Evolutionary conservation across 2,888 invertebrate species (phyloP), one percentile per base, ranked within the genome.

Genomic region (Rhagophthalmus giganteus): DNA sequence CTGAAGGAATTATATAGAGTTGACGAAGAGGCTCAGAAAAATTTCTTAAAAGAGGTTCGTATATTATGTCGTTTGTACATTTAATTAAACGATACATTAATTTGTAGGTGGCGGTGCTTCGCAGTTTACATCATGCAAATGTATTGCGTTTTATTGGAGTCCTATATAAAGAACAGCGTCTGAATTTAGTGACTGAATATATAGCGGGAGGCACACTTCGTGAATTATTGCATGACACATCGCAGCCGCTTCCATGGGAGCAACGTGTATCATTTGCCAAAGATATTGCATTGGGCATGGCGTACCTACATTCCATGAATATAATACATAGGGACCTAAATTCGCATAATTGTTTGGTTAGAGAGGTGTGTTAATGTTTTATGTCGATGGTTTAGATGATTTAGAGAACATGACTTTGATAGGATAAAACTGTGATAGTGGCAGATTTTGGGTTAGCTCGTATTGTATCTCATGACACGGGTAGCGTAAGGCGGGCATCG

Each of bases 261-360:
- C 84, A 84, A 66, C 81, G 94, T 13, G 87, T 88, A 2, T 86
- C 87, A 0, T 88, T 94, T 72, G 92, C 94, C 34, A 88, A 90
- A 61, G 94, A 95, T 74, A 95, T 95, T 68, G 87, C 95, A 26
- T 86, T 90, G 12, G 96, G 95, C 57, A 91, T 96, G 87, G 88
- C 91, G 7, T 96, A 96, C 77, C 79, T 96, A 54, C 96, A 96
- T 77, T 90, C 92, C 61, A 88, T 88, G 87, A 91, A 92, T 75
- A 92, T 96, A 59, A 95, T 96, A 60, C 96, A 96, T 76, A 78
- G 94, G 41, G 96, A 96, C 79, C 82, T 96, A 68, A 96, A 95
- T 79, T 95, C 95, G 13, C 88, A 94, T 75, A 96, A 96, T 79
- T 96, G 95, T 74, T 81, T 96, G 61, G 90, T 95, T 35, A 80